These are phyloP conservation scores for Sterna hirundo DNA, from an alignment of 2,113 vertebrate species.

Conservation along the genomic window DNA sequence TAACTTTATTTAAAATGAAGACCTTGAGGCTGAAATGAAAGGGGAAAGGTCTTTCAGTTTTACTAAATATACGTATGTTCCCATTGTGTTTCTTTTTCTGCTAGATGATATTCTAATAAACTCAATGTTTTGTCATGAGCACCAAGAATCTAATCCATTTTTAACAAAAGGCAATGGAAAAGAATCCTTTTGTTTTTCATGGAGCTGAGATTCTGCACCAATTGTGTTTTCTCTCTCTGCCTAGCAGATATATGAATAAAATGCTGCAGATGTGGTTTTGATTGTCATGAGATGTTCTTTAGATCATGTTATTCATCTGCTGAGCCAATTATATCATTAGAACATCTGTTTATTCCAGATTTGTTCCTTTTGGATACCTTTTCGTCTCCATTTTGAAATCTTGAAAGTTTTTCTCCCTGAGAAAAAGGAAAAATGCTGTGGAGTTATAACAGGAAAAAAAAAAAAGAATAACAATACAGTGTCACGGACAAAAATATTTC, in stretches of 20 bases:
- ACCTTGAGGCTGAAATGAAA: background rate
- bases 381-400: background rate
- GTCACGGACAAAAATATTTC: background rate
- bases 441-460: background rate
- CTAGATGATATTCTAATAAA: background rate
- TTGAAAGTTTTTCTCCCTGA: background rate
- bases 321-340: background rate
- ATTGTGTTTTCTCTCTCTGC: background rate
- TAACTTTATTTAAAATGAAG: background rate
- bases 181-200: background rate
- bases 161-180: background rate
- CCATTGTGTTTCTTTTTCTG: background rate
- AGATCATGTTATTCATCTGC: background rate
- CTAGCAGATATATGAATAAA: background rate
- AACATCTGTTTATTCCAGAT: background rate
- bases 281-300: background rate
- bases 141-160: background rate
- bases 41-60: background rate
- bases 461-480: background rate
- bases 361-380: background rate
- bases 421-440: background rate
- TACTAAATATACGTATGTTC: background rate
- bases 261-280: background rate
- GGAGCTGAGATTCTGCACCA: background rate
- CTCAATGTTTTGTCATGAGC: background rate